These are phyloP conservation scores for Drosophila recens DNA, from an alignment of 2,888 invertebrate genomes.

Conservation along the genomic window DNA sequence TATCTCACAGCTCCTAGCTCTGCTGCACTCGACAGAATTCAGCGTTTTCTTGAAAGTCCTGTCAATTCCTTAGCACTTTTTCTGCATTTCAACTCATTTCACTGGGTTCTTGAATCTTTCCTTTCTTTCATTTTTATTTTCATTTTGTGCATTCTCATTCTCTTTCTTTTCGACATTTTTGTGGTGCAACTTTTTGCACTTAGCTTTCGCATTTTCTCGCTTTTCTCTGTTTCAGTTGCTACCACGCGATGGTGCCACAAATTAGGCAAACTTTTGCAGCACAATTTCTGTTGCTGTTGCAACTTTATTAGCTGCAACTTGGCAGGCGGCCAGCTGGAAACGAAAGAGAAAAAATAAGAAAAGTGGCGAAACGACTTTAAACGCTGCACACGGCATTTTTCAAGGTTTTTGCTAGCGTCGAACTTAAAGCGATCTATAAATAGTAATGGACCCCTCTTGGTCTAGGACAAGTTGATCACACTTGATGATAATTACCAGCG, in stretches of 20 bases:
- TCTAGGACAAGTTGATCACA: constrained; percentile 3
- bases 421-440: constrained; percentile 48
- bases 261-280: constrained; percentile 65
- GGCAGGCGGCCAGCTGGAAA: constrained; percentile 64
- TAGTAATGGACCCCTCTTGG: constrained; percentile 37
- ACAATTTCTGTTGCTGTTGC: constrained; percentile 35
- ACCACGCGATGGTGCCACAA: constrained; percentile 56
- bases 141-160: not conserved
- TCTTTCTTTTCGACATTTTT: constrained; percentile 19
- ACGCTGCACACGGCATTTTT: not conserved
- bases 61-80: constrained; percentile 26
- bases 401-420: constrained; percentile 18
- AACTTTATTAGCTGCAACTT: constrained; percentile 65
- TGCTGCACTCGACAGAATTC: constrained; percentile 29
- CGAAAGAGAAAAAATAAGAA: constrained; percentile 4
- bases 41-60: constrained; percentile 9
- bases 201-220: constrained; percentile 18
- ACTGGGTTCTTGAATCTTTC: not conserved
- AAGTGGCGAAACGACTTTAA: constrained; percentile 9
- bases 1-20: not conserved
- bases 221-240: constrained; percentile 14
- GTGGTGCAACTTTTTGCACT: constrained; percentile 51
- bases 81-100: constrained; percentile 15
- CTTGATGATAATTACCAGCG: constrained; percentile 46
- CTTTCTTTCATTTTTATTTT: not conserved